These are phyloP conservation scores for Oligia latruncula DNA, from an alignment of 2,888 invertebrate species.

Conservation along the genomic window DNA sequence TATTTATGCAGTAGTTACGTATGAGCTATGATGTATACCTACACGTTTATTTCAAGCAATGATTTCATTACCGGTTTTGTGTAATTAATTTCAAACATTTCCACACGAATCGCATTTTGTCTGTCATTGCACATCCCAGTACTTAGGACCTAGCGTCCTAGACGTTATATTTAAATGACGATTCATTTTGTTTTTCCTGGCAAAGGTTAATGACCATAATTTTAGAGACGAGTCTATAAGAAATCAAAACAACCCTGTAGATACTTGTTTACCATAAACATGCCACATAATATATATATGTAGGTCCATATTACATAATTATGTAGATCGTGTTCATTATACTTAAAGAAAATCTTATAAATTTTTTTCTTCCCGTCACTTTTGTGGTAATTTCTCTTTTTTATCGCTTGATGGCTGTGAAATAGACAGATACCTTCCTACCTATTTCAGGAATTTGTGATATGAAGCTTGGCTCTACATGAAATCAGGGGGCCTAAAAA, in stretches of 20 bases:
- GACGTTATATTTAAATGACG: background rate
- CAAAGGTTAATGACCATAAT: background rate
- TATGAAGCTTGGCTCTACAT: no score
- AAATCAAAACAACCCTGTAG: background rate
- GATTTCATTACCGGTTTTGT: background rate
- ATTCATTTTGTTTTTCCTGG: background rate
- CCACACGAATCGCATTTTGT: background rate
- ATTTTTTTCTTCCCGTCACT: background rate
- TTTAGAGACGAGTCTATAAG: no score
- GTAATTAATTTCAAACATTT: background rate
- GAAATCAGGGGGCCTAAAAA: no score
- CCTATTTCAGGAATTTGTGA: background rate
- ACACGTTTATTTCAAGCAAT: background rate
- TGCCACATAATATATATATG: no score
- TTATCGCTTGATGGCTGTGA: background rate
- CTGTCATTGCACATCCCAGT: background rate
- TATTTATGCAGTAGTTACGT: background rate
- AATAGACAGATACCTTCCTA: background rate
- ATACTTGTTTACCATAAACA: background rate
- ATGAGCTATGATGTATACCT: background rate
- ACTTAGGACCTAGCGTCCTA: background rate
- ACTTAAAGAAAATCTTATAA: background rate
- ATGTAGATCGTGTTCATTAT: background rate
- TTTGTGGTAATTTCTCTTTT: background rate
- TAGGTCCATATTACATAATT: background rate